These are phyloP conservation scores for Herpetotheres cachinnans DNA, from an alignment of 2,113 vertebrate genomes.

Conservation along the genomic window DNA sequence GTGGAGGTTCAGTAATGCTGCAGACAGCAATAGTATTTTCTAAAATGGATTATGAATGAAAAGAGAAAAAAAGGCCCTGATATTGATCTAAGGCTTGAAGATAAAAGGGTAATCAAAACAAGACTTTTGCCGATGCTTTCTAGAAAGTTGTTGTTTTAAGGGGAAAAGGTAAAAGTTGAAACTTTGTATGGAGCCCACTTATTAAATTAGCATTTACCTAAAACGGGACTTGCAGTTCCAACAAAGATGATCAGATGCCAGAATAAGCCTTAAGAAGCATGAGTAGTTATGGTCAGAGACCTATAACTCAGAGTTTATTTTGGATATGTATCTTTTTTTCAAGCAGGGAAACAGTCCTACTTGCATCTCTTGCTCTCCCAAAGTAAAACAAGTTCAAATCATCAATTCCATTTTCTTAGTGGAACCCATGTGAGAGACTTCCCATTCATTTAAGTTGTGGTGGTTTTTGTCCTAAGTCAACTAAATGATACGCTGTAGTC, in stretches of 20 bases:
- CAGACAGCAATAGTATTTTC: constrained; percentile 60
- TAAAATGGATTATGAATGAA: constrained; percentile 56
- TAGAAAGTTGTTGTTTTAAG: constrained; percentile 62
- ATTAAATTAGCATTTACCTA: constrained; percentile 65
- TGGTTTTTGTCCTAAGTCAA: background rate
- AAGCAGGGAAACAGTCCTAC: background rate
- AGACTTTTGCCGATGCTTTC: constrained; percentile 61
- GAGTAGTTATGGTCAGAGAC: background rate
- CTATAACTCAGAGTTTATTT: background rate
- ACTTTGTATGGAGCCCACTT: constrained; percentile 37
- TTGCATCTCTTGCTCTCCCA: background rate
- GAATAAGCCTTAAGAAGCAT: constrained; percentile 4
- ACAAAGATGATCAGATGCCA: constrained; percentile 48
- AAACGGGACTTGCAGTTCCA: constrained; percentile 14
- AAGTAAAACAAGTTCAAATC: background rate
- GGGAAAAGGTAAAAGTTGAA: constrained; percentile 73
- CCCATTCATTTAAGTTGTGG: background rate
- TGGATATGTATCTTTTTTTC: background rate
- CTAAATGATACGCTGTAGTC: background rate
- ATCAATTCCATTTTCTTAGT: background rate
- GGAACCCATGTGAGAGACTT: background rate
- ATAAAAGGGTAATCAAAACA: constrained; percentile 75
- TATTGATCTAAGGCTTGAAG: constrained; percentile 69
- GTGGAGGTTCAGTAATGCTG: constrained; percentile 30
- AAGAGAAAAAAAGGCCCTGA: constrained; percentile 34